Percentiles rank a stretch among this genome's conserved stretches.
These are phyloP conservation scores for Rhopalosiphum padi DNA, from an alignment of 1,140 invertebrate species.

Conservation along the genomic window DNA sequence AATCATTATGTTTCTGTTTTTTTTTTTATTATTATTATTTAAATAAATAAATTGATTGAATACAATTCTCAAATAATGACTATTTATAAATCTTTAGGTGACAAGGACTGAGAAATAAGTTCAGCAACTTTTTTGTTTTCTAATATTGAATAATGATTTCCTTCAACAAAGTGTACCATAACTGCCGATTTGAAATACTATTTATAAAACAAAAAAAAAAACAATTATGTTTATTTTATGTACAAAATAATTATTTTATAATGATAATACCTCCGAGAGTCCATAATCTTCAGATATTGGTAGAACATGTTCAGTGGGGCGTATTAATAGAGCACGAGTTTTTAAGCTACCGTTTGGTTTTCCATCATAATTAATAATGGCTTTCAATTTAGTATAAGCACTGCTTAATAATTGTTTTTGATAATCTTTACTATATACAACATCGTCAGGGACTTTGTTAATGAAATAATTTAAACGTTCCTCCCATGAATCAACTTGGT, in stretches of 20 bases:
- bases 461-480: constrained; percentile 63
- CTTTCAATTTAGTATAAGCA: constrained; percentile 69
- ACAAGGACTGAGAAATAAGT: constrained; percentile 67
- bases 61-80: constrained; percentile 19
- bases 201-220: constrained; percentile 42
- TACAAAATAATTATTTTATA: neutral
- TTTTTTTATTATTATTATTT: constrained; percentile 25
- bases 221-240: neutral
- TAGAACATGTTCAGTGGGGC: constrained; percentile 68
- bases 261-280: constrained; percentile 65
- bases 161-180: constrained; percentile 69
- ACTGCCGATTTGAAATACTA: constrained; percentile 64
- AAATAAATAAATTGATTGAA: constrained; percentile 47
- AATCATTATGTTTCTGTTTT: neutral
- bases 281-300: constrained; percentile 72
- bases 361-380: constrained; percentile 66
- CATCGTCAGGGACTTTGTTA: constrained; percentile 55
- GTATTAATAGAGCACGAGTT: constrained; percentile 70
- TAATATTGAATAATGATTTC: constrained; percentile 76
- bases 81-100: constrained; percentile 6
- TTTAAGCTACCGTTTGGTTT: constrained; percentile 63
- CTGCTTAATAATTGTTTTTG: constrained; percentile 61
- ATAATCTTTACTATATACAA: constrained; percentile 60
- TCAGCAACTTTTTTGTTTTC: constrained; percentile 70
- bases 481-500: constrained; percentile 63